Conservation (phyloP, 2,888 invertebrate species). For the Glaucopsyche alexis region DNA sequence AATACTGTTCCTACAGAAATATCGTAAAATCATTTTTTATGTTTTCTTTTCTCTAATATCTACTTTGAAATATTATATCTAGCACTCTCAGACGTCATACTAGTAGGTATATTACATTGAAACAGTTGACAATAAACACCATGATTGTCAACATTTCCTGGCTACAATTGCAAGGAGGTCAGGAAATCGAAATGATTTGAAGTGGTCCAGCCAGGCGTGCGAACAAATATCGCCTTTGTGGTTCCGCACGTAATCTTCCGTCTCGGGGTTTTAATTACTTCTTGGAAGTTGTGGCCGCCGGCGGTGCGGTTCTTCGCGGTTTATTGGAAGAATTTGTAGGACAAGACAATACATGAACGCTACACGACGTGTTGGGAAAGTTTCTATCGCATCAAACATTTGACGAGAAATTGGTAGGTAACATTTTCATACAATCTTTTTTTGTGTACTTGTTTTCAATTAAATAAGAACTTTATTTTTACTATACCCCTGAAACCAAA, state of each 20-base stretch:
- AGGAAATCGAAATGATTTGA: slow-evolving; percentile 62
- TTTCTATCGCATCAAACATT: neutral
- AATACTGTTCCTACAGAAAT: too few species aligned
- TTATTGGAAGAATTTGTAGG: slow-evolving; percentile 65
- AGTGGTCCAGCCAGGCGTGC: slow-evolving; percentile 56
- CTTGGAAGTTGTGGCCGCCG: slow-evolving; percentile 77
- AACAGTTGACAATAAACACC: slow-evolving; percentile 25
- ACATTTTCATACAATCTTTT: neutral
- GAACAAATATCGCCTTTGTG: slow-evolving; percentile 68
- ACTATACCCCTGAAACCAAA: too few species aligned
- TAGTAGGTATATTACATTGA: neutral
- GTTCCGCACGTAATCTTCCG: slow-evolving; percentile 67
- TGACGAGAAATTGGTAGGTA: neutral
- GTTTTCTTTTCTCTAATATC: too few species aligned
- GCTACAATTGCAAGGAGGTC: slow-evolving; percentile 46
- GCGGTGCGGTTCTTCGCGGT: slow-evolving; percentile 66
- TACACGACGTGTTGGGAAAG: neutral
- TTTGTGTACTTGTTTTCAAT: too few species aligned
- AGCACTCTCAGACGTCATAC: too few species aligned
- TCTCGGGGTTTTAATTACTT: slow-evolving; percentile 78
- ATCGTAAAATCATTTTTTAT: too few species aligned
- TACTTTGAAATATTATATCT: too few species aligned
- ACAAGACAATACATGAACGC: slow-evolving; percentile 19
- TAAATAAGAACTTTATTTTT: too few species aligned
- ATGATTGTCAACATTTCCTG: slow-evolving; percentile 36